Conservation (phyloP, 2,797 vertebrate genomes). For the Neostethus bicornis region DNA sequence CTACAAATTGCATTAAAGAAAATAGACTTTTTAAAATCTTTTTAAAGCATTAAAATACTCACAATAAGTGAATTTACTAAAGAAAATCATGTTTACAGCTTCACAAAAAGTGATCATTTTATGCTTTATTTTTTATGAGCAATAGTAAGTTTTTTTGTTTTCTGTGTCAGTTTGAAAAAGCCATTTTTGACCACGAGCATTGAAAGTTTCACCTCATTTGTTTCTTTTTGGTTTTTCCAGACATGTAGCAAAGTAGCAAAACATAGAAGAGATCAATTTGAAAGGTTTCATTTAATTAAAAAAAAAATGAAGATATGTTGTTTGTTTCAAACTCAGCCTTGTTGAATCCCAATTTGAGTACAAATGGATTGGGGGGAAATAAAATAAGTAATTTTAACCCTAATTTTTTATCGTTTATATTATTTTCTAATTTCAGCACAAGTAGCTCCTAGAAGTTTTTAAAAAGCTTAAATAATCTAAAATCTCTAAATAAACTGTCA, state of each 20-base stretch:
- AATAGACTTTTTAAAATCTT: background rate
- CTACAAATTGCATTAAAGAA: background rate
- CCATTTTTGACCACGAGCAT: background rate
- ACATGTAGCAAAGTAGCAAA: background rate
- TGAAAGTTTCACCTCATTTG: background rate
- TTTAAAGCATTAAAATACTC: background rate
- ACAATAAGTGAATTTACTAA: background rate
- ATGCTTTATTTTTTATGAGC: constrained; percentile 9
- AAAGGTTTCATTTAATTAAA: too few species aligned
- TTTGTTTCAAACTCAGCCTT: too few species aligned
- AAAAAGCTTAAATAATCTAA: too few species aligned
- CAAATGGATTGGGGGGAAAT: too few species aligned
- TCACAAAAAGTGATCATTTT: background rate
- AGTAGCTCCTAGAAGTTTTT: too few species aligned
- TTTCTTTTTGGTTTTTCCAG: background rate
- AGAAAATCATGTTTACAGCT: background rate
- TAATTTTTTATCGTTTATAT: too few species aligned
- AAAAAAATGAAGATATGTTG: too few species aligned
- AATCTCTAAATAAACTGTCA: too few species aligned
- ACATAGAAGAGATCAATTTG: too few species aligned
- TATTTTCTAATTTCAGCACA: too few species aligned
- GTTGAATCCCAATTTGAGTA: too few species aligned
- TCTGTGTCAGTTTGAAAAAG: constrained; percentile 3
- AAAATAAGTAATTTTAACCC: too few species aligned
- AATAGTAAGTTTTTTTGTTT: background rate